Base-by-base conservation (phyloP, 64 coral and sea anemone genomes). In the Dendrophyllia cribrosa region DNA sequence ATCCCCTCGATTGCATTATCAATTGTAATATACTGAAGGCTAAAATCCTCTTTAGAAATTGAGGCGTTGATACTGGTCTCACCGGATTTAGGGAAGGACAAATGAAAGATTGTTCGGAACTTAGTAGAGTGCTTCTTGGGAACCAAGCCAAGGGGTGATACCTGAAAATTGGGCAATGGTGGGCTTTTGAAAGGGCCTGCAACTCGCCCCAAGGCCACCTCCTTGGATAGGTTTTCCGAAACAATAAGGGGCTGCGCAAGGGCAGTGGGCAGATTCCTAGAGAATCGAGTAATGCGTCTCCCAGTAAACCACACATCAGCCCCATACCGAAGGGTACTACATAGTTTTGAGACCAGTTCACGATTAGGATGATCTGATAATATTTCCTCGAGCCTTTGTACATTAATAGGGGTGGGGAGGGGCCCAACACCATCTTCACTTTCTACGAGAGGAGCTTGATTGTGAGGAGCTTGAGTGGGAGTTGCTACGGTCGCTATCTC, bases 91-190 rank as follows among this genome's bases (percentile, higher is more conserved):
- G n/a, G n/a, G n/a, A n/a, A n/a, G n/a, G n/a, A n/a, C n/a, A n/a
- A n/a, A n/a, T n/a, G n/a, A 69, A 92, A 85, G 9, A 86, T 92
- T 5, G 90, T 92, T 47, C 80, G 53, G 75, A 85, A 92, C 53
- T 91, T 91, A 58, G 12, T 13, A 2, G 78, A 83, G 67, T 91
- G 66, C 47, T 91, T 91, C 13, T 91, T 86, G 48, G 67, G 90
- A 12, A 92, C 66, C 25, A 92, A 47, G 14, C 56, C 90, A 45
- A 92, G 85, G 24, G 56, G 80, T 2, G 70, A 92, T n/a, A 92
- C 69, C 50, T 92, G 79, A 70, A 92, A 92, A 65, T 68, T 92
- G 56, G 11, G 68, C 4, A 92, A 77, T 9, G 70, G 90, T 25
- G 81, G 82, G 2, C 24, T 66, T 0, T 20, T 7, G 53, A 92